Conservation (phyloP, 2,888 invertebrate species). For the Noctuana brunneofusca region DNA sequence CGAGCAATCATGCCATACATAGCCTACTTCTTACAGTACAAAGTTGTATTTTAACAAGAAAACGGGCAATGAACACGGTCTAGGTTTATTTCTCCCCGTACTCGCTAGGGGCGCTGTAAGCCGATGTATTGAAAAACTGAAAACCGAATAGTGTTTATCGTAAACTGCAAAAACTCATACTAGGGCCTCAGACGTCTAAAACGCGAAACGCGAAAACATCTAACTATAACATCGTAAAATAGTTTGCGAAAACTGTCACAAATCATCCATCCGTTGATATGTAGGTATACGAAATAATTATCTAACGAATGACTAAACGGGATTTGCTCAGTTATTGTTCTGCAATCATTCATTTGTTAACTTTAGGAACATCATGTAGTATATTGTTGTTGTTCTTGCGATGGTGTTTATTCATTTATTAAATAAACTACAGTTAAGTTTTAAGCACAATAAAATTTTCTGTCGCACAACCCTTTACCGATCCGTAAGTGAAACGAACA, state of each 20-base stretch:
- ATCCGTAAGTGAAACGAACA: conserved; percentile 25
- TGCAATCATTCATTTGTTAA: conserved; percentile 39
- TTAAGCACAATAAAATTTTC: conserved; percentile 26
- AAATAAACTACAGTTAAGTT: conserved; percentile 5
- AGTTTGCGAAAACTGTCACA: conserved; percentile 29
- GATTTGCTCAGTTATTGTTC: conserved; percentile 70
- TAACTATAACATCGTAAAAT: conserved; percentile 26
- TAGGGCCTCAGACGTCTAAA: too few relatives aligned
- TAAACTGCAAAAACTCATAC: too few relatives aligned
- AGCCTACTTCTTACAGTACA: too few relatives aligned
- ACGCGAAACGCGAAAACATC: conserved; percentile 14
- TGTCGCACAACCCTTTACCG: conserved; percentile 42
- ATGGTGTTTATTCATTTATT: not conserved
- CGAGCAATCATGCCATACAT: too few relatives aligned
- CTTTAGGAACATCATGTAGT: conserved; percentile 30
- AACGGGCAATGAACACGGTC: too few relatives aligned
- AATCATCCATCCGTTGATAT: conserved; percentile 57
- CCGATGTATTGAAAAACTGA: too few relatives aligned
- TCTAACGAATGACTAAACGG: conserved; percentile 39
- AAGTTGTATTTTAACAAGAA: too few relatives aligned
- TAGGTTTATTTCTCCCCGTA: too few relatives aligned
- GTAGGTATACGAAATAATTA: conserved; percentile 61
- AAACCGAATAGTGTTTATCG: too few relatives aligned
- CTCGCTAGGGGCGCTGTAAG: too few relatives aligned
- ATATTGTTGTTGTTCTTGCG: conserved; percentile 8